phyloP scores from a whole-genome alignment of 2,797 vertebrate species.

The Myotis vivesi region DNA sequence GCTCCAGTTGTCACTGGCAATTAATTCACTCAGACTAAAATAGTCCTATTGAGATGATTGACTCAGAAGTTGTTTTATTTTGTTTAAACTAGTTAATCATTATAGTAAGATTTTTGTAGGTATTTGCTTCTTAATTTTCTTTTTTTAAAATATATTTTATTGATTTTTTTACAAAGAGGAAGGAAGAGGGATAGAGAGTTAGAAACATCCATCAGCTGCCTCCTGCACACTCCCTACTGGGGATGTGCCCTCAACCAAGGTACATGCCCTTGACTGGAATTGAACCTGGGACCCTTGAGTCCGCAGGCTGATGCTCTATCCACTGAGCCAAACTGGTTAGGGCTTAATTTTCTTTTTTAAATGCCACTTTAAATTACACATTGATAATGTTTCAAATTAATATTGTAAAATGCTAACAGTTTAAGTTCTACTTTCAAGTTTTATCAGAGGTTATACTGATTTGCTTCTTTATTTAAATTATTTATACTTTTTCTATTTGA shows the following conservation, averaged over 20 bases:
- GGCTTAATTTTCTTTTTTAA: background rate
- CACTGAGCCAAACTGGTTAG: too few relatives aligned
- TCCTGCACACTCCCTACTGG: too few relatives aligned
- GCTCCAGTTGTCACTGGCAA: background rate
- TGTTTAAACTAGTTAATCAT: slow-evolving; percentile 29
- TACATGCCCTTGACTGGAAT: too few relatives aligned
- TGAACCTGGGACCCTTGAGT: too few relatives aligned
- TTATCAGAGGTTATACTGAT: background rate
- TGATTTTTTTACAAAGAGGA: too few relatives aligned
- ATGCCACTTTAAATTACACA: background rate
- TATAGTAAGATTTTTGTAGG: background rate
- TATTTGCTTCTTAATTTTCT: background rate
- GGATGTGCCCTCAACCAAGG: too few relatives aligned
- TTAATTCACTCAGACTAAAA: slow-evolving; percentile 19
- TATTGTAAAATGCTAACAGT: background rate
- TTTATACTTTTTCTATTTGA: slow-evolving; percentile 1
- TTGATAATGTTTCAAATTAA: background rate
- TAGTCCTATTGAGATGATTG: background rate
- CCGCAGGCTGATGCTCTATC: too few relatives aligned
- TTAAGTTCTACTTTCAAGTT: background rate
- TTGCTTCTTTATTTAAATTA: slow-evolving; percentile 4
- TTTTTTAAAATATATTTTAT: background rate
- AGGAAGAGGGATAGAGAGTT: too few relatives aligned
- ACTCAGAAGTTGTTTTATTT: background rate
- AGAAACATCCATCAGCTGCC: too few relatives aligned